A percentile compares a stretch with the other conserved stretches of the same genome.
phyloP scores from a whole-genome alignment of 2,113 vertebrate genomes.

The Pachycephala philippinensis region DNA sequence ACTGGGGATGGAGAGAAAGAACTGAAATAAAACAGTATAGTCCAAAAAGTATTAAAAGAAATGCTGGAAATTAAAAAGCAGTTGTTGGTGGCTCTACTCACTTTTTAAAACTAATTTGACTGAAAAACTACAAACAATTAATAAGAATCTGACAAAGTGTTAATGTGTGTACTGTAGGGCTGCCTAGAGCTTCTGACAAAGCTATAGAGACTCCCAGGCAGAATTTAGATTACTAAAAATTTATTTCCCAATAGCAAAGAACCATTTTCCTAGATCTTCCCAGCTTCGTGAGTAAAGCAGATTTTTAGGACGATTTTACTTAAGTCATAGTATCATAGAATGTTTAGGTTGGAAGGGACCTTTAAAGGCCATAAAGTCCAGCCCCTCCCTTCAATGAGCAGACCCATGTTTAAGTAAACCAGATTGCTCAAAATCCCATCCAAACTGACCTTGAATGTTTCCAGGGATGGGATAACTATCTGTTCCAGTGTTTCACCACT shows the following conservation, averaged over 20 bases:
- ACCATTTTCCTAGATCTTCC: neutral
- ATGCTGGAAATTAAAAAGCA: neutral
- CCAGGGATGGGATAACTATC: neutral
- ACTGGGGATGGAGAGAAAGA: neutral
- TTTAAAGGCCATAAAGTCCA: neutral
- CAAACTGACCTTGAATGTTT: neutral
- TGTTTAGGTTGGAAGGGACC: neutral
- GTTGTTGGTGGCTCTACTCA: neutral
- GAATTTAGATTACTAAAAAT: neutral
- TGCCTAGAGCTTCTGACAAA: neutral
- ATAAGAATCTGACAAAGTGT: neutral
- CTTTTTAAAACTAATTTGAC: neutral
- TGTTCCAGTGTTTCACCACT: neutral
- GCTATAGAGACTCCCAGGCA: neutral
- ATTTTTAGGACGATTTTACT: neutral
- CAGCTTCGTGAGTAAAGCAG: neutral
- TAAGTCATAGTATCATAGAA: neutral
- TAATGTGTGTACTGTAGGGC: neutral
- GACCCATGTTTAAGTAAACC: neutral
- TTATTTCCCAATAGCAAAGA: neutral
- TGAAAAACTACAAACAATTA: accelerated
- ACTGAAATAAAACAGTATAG: neutral
- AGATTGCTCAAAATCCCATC: neutral
- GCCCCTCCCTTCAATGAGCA: accelerated
- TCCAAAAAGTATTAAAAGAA: neutral